Evolutionary conservation across 92 coral and sea anemone species (phyloP).

Genomic region (Montipora capitata): DNA sequence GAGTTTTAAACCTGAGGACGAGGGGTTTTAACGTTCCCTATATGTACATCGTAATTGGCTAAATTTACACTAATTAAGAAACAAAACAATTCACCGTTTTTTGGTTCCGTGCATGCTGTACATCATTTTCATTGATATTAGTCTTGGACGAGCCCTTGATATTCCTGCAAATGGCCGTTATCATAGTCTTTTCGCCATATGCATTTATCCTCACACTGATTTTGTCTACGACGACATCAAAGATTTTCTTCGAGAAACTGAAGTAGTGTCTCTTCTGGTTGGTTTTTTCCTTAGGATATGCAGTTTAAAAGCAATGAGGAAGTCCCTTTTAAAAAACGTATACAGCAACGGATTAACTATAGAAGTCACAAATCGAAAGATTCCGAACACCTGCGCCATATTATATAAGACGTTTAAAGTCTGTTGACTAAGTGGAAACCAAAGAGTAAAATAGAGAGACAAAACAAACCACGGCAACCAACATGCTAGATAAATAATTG

Average conservation of each 20-base stretch:
- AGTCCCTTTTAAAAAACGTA: conserved; percentile 75
- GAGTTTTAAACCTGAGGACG: too few relatives aligned
- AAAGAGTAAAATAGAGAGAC: conserved; percentile 36
- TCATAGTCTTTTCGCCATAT: too few relatives aligned
- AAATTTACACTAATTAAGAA: too few relatives aligned
- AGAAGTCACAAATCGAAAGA: conserved; percentile 68
- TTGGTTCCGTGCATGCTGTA: too few relatives aligned
- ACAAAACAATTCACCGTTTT: too few relatives aligned
- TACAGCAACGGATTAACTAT: conserved; percentile 65
- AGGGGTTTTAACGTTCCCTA: too few relatives aligned
- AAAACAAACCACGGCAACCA: conserved; percentile 81
- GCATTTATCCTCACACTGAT: too few relatives aligned
- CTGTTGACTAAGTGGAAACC: conserved; percentile 20
- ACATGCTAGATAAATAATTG: conserved; percentile 66
- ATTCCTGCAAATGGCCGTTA: too few relatives aligned
- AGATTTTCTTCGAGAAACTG: too few relatives aligned
- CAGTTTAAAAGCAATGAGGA: conserved; percentile 35
- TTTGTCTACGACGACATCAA: not conserved
- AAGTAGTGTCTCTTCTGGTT: not conserved
- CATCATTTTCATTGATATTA: too few relatives aligned
- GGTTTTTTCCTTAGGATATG: conserved; percentile 7
- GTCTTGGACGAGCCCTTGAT: too few relatives aligned
- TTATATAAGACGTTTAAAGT: not conserved
- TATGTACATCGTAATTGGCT: too few relatives aligned
- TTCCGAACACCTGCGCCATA: conserved; percentile 27